Percentiles rank a stretch among this genome's conserved stretches.
These are phyloP conservation scores for Tapirus terrestris DNA, from an alignment of 2,113 vertebrate species.

Conservation along the genomic window DNA sequence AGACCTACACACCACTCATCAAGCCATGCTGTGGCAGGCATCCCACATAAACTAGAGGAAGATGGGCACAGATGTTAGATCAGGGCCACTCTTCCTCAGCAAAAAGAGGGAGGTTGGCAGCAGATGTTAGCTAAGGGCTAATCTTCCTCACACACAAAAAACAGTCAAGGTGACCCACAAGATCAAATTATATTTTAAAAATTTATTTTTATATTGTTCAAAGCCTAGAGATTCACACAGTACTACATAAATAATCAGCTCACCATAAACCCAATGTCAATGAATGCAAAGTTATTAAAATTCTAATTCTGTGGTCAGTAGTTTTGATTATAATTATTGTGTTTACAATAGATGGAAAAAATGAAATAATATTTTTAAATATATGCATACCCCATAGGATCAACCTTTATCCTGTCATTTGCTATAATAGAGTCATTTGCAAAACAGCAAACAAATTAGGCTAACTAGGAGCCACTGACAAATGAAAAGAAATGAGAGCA, in stretches of 20 bases:
- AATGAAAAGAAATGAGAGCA: constrained; percentile 64
- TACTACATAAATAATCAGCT: constrained; percentile 41
- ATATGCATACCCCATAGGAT: constrained; percentile 47
- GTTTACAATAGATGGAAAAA: constrained; percentile 57
- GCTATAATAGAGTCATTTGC: constrained; percentile 51
- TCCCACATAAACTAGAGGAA: too few species aligned
- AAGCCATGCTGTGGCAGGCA: too few species aligned
- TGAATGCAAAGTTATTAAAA: constrained; percentile 66
- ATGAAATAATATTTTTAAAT: constrained; percentile 62
- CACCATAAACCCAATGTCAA: constrained; percentile 40
- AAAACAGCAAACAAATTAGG: constrained; percentile 72
- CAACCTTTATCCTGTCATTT: constrained; percentile 67
- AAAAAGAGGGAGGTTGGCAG: too few species aligned
- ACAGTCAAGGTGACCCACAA: constrained; percentile 12
- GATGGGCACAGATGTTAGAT: too few species aligned
- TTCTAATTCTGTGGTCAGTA: constrained; percentile 64
- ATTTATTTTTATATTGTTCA: constrained; percentile 56
- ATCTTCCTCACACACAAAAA: too few species aligned
- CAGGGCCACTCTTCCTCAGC: too few species aligned
- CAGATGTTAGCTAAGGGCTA: too few species aligned
- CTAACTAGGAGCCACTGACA: constrained; percentile 60
- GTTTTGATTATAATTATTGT: constrained; percentile 60
- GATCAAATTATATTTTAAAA: constrained; percentile 31
- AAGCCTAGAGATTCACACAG: constrained; percentile 31
- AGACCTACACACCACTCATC: too few species aligned